These are phyloP conservation scores for Drosophila serrata DNA, from an alignment of 1,140 invertebrate species.

Conservation along the genomic window DNA sequence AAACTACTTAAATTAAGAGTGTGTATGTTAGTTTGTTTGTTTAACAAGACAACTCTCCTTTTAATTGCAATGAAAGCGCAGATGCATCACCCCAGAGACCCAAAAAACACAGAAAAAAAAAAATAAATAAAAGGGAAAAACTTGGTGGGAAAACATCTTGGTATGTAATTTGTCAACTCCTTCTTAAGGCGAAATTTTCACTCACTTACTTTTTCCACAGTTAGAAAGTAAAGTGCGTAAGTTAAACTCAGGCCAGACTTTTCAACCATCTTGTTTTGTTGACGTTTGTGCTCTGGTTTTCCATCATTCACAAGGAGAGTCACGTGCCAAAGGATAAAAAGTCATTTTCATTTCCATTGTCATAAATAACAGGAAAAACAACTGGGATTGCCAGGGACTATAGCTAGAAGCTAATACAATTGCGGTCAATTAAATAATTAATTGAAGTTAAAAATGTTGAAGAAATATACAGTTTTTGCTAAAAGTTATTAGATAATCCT, in stretches of 20 bases:
- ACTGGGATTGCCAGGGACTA: slow-evolving; percentile 29
- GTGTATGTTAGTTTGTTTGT: not conserved
- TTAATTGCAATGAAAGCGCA: slow-evolving; percentile 75
- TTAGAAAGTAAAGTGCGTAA: slow-evolving; percentile 62
- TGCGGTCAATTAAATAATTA: not conserved
- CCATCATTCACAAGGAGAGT: slow-evolving; percentile 40
- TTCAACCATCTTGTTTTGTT: slow-evolving; percentile 25
- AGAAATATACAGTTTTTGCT: no score
- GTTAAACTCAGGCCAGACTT: slow-evolving; percentile 11
- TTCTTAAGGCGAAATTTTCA: slow-evolving; percentile 33
- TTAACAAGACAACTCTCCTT: slow-evolving; percentile 59
- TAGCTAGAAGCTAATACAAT: slow-evolving; percentile 5
- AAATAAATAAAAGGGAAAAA: not conserved
- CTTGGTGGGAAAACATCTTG: slow-evolving; percentile 40
- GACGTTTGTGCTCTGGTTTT: slow-evolving; percentile 33
- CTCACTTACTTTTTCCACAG: slow-evolving; percentile 37
- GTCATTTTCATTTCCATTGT: slow-evolving; percentile 54
- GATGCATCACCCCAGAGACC: slow-evolving; percentile 11
- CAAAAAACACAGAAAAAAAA: not conserved
- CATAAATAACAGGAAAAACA: slow-evolving; percentile 60
- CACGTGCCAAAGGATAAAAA: slow-evolving; percentile 69
- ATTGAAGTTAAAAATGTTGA: not conserved
- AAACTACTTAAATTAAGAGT: slow-evolving; percentile 9
- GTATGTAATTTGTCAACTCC: slow-evolving; percentile 39
- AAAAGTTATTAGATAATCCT: not conserved